Conservation (phyloP, 1,140 invertebrate genomes). For the Acromyrmex heyeri region DNA sequence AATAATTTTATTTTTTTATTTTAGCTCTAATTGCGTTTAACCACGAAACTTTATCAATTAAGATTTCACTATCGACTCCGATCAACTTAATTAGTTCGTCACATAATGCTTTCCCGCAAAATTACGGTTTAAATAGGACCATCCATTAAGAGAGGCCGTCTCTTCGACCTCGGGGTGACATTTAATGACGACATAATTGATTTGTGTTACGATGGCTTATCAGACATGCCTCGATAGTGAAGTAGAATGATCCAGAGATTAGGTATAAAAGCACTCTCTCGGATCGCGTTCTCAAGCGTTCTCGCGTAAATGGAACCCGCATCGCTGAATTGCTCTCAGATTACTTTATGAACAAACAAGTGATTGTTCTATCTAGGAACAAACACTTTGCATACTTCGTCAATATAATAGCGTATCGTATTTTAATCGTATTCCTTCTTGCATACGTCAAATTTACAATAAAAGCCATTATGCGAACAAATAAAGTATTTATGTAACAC, state of each 20-base stretch:
- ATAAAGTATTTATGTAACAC: conserved; percentile 3
- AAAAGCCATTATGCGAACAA: conserved; percentile 1
- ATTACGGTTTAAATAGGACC: conserved; percentile 37
- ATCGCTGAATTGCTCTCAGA: conserved; percentile 40
- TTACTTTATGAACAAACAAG: conserved; percentile 51
- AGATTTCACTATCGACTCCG: background rate
- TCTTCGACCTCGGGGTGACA: conserved; percentile 32
- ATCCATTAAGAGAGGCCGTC: conserved; percentile 32
- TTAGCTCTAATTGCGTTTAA: background rate
- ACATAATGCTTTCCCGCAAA: conserved; percentile 26
- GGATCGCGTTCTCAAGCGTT: conserved; percentile 37
- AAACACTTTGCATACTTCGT: background rate
- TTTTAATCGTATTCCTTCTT: conserved; percentile 10
- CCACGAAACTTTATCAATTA: background rate
- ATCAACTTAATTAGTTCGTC: conserved; percentile 16
- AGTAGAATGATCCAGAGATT: conserved; percentile 44
- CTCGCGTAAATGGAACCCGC: conserved; percentile 29
- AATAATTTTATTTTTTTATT: background rate
- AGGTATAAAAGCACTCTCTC: conserved; percentile 53
- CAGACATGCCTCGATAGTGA: conserved; percentile 42
- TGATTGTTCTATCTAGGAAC: background rate
- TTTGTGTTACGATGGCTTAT: conserved; percentile 58
- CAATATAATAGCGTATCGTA: conserved; percentile 23
- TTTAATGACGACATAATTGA: conserved; percentile 58
- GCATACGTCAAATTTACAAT: background rate